Evolutionary conservation across 2,888 invertebrate species (phyloP).

Genomic region (Pogonocherus hispidulus): DNA sequence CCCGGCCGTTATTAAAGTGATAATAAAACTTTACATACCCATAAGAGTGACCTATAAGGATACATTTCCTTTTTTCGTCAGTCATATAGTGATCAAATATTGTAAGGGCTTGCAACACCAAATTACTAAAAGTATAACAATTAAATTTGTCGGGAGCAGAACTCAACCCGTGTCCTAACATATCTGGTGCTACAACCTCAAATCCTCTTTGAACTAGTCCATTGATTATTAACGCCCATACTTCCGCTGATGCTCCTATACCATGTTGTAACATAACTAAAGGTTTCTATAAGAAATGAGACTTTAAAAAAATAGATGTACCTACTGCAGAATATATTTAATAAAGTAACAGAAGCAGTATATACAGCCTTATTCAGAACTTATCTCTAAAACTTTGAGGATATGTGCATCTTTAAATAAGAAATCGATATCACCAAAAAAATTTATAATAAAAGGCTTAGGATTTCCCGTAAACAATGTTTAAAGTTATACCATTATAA

Average conservation of each 20-base stretch:
- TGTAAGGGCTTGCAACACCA: constrained; percentile 73
- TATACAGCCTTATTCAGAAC: too few species aligned
- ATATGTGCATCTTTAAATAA: too few species aligned
- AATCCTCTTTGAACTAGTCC: constrained; percentile 74
- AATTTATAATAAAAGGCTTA: too few species aligned
- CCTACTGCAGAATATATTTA: too few species aligned
- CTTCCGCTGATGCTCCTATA: constrained; percentile 76
- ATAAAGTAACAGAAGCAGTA: too few species aligned
- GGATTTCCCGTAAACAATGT: too few species aligned
- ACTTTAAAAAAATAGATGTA: background rate
- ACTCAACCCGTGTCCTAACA: constrained; percentile 79
- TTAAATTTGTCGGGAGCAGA: constrained; percentile 72
- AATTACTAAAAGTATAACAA: constrained; percentile 74
- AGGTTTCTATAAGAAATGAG: constrained; percentile 65
- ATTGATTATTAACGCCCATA: constrained; percentile 74
- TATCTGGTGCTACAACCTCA: constrained; percentile 77
- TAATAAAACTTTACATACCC: constrained; percentile 70
- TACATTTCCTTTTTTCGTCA: constrained; percentile 69
- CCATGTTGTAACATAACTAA: constrained; percentile 77
- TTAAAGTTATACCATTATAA: too few species aligned
- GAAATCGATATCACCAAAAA: too few species aligned
- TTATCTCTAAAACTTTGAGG: too few species aligned
- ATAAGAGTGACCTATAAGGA: constrained; percentile 78
- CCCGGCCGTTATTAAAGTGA: too few species aligned
- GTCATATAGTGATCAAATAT: constrained; percentile 75